These are phyloP conservation scores for Channallabes apus DNA, from an alignment of 2,797 vertebrate species.

Conservation along the genomic window DNA sequence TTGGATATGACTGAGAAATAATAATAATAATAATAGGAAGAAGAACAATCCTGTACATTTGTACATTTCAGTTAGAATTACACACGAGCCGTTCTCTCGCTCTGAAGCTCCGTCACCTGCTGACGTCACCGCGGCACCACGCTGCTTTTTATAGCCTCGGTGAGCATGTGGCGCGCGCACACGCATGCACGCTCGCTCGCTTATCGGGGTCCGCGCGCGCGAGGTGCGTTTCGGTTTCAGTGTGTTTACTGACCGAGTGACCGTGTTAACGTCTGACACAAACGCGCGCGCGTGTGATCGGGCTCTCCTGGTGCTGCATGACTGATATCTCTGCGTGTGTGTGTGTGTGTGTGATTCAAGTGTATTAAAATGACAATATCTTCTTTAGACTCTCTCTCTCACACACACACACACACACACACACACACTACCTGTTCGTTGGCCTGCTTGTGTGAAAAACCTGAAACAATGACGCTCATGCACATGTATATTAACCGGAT, in stretches of 20 bases:
- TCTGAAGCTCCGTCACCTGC: not conserved
- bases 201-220: not conserved
- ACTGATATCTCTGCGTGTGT: not conserved
- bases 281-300: not conserved
- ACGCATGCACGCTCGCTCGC: not conserved
- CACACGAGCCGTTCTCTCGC: not conserved
- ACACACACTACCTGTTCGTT: not conserved
- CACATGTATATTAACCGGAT: not conserved
- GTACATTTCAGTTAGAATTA: not conserved
- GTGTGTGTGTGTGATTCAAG: not conserved
- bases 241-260: not conserved
- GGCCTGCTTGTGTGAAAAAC: not conserved
- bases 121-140: conserved; percentile 6
- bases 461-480: not conserved
- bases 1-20: not conserved
- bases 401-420: not conserved
- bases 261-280: not conserved
- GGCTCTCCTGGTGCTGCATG: not conserved
- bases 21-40: not conserved
- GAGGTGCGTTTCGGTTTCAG: not conserved
- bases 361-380: not conserved
- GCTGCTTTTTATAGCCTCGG: conserved; percentile 1
- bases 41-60: not conserved
- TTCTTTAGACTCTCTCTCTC: not conserved
- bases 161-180: not conserved